Evolutionary conservation across 2,113 vertebrate species (phyloP).

Genomic region (Pseudonaja textilis): DNA sequence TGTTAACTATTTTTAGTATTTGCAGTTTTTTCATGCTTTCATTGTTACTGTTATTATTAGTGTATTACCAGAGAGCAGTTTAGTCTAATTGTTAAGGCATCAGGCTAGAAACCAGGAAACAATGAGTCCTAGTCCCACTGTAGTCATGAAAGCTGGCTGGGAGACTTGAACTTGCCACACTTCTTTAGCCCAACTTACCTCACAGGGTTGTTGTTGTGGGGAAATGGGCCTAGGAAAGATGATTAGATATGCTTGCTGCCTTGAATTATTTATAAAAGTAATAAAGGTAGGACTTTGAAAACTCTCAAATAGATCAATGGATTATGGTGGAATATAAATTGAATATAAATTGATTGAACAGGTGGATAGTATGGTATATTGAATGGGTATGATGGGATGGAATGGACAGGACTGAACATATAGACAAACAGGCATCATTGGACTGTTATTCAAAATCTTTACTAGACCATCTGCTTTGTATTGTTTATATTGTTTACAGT

Average conservation of each 20-base stretch:
- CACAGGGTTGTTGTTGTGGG: not conserved
- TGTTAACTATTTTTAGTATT: not conserved
- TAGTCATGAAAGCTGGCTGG: not conserved
- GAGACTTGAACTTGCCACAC: not conserved
- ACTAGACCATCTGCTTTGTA: not conserved
- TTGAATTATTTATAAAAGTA: not conserved
- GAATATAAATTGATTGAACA: not conserved
- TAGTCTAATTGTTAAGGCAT: not conserved
- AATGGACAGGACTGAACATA: not conserved
- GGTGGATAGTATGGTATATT: not conserved
- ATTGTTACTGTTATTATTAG: not conserved
- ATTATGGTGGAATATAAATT: not conserved
- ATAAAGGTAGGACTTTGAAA: not conserved
- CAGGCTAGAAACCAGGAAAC: not conserved
- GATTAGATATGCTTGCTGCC: not conserved
- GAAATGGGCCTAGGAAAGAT: not conserved
- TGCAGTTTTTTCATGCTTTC: not conserved
- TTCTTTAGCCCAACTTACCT: not conserved
- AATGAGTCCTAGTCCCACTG: not conserved
- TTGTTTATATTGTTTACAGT: not conserved
- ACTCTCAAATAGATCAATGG: not conserved
- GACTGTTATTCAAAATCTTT: not conserved
- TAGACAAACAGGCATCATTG: not conserved
- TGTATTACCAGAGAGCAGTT: not conserved
- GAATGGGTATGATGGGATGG: not conserved